Evolutionary conservation across 2,113 vertebrate genomes (phyloP).

Genomic region (Herpetotheres cachinnans): DNA sequence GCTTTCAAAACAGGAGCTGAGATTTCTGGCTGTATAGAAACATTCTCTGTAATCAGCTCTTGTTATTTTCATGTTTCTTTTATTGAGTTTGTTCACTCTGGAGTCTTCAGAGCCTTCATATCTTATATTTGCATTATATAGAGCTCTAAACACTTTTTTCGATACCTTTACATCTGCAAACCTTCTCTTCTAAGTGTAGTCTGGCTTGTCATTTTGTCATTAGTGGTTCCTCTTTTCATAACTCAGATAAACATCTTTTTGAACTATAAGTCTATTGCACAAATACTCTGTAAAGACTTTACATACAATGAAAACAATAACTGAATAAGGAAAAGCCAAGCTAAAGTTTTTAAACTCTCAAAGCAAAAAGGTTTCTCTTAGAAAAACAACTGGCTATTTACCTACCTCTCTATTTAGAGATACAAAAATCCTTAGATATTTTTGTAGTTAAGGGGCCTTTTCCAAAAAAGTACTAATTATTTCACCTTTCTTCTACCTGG

Average conservation of each 20-base stretch:
- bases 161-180: background rate
- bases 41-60: background rate
- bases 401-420: background rate
- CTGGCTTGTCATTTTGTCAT: constrained; percentile 7
- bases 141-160: background rate
- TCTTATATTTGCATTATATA: background rate
- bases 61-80: constrained; percentile 19
- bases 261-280: background rate
- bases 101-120: background rate
- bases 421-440: background rate
- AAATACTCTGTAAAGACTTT: background rate
- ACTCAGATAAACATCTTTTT: background rate
- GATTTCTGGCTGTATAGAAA: constrained; percentile 4
- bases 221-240: background rate
- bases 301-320: background rate
- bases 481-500: background rate
- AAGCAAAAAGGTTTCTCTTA: background rate
- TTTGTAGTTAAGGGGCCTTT: background rate
- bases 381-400: background rate
- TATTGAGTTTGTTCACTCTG: background rate
- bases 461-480: background rate
- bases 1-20: background rate
- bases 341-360: background rate
- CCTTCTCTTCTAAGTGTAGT: background rate
- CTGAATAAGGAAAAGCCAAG: background rate